phyloP scores from a whole-genome alignment of 2,113 vertebrate species.

The Odobenus rosmarus region DNA sequence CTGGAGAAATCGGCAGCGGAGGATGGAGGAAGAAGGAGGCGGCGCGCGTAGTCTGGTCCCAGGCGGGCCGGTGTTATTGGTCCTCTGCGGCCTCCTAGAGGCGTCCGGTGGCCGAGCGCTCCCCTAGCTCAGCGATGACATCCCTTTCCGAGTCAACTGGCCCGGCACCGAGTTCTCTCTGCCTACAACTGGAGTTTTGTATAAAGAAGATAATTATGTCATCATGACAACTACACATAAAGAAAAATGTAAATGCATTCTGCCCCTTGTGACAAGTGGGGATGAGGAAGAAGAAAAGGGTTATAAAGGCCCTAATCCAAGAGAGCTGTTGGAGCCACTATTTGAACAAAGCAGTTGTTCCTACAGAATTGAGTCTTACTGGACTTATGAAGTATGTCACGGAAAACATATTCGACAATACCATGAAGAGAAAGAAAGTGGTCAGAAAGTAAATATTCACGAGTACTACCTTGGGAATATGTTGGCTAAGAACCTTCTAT shows the following conservation, averaged over 20 bases:
- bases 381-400: constrained; percentile 98
- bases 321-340: constrained; percentile 93
- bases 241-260: constrained; percentile 97
- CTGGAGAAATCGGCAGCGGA: constrained; percentile 67
- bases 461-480: constrained; percentile 96
- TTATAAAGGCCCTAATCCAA: constrained; percentile 92
- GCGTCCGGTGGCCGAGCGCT: constrained; percentile 87
- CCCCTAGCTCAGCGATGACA: constrained; percentile 92
- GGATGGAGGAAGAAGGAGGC: constrained; percentile 80
- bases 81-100: constrained; percentile 86
- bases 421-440: constrained; percentile 98
- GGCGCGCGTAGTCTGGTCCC: constrained; percentile 74
- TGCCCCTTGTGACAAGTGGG: constrained; percentile 91
- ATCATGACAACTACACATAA: constrained; percentile 98
- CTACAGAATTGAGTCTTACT: constrained; percentile 98
- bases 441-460: constrained; percentile 97
- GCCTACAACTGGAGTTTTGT: constrained; percentile 93
- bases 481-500: constrained; percentile 86
- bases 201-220: constrained; percentile 97
- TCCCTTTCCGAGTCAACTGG: constrained; percentile 96
- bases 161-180: constrained; percentile 93
- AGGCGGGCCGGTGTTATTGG: constrained; percentile 52
- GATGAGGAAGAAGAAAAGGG: constrained; percentile 93
- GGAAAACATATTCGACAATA: constrained; percentile 98
- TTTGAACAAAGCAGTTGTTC: constrained; percentile 99